Evolutionary conservation across 2,888 invertebrate genomes (phyloP).

Genomic region (Papilio elwesi): DNA sequence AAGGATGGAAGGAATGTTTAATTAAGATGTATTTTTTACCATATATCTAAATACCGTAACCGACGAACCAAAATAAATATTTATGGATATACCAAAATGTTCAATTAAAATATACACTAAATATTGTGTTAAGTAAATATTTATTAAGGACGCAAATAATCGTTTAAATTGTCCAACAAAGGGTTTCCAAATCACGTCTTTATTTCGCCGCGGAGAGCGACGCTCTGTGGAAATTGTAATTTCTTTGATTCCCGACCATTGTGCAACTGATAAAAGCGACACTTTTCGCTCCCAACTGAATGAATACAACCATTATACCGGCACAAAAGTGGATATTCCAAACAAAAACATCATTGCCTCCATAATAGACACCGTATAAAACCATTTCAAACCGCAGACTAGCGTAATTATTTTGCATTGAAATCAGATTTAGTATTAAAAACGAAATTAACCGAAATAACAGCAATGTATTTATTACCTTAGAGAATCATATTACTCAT

Average conservation of each 20-base stretch:
- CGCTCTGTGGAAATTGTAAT: constrained; percentile 70
- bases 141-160: constrained; percentile 33
- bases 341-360: constrained; percentile 76
- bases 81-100: no score
- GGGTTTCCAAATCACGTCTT: constrained; percentile 43
- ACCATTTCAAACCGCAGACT: constrained; percentile 65
- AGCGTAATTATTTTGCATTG: constrained; percentile 35
- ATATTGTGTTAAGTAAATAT: constrained; percentile 12
- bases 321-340: constrained; percentile 80
- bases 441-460: neutral
- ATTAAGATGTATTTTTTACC: no score
- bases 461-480: neutral
- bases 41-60: no score
- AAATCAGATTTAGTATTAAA: constrained; percentile 23
- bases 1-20: no score
- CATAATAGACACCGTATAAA: constrained; percentile 65
- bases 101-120: no score
- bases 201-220: constrained; percentile 65
- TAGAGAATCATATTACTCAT: neutral
- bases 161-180: constrained; percentile 42
- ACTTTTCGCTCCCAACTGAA: constrained; percentile 78
- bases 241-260: constrained; percentile 81
- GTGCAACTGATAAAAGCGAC: constrained; percentile 80
- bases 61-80: no score
- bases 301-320: constrained; percentile 81